These are phyloP conservation scores for Psylliodes chrysocephalus DNA, from an alignment of 2,888 invertebrate genomes.

Conservation along the genomic window DNA sequence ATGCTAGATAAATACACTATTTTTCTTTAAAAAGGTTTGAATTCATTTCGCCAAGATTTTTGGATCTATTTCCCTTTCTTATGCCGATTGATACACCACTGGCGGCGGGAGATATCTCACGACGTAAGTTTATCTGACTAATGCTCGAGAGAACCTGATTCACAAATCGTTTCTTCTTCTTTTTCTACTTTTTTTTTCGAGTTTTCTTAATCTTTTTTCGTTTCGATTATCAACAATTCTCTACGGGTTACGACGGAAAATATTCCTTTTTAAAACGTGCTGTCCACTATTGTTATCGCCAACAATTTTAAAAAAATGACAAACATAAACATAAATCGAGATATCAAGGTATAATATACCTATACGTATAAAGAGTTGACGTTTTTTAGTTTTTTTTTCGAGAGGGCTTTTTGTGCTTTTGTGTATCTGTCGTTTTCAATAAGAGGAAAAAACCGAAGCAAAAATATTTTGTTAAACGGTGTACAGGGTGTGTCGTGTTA, in stretches of 20 bases:
- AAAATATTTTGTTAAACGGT: too few species aligned
- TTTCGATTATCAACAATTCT: conserved; percentile 31
- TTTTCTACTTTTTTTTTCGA: too few species aligned
- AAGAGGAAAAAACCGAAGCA: too few species aligned
- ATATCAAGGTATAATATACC: background rate
- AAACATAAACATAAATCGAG: conserved; percentile 14
- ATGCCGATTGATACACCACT: conserved; percentile 4
- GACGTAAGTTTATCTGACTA: conserved; percentile 24
- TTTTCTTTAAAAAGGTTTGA: too few species aligned
- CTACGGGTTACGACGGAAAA: conserved; percentile 33
- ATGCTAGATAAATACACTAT: too few species aligned
- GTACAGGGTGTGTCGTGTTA: too few species aligned
- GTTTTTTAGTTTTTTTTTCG: too few species aligned
- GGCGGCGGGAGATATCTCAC: conserved; percentile 14
- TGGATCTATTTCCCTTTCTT: too few species aligned
- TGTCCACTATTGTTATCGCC: conserved; percentile 32
- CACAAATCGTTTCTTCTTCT: conserved; percentile 23
- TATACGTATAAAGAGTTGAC: too few species aligned
- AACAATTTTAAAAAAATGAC: conserved; percentile 14
- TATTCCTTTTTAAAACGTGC: conserved; percentile 28
- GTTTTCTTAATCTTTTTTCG: conserved; percentile 6
- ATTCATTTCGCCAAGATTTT: too few species aligned
- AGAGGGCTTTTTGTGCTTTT: too few species aligned
- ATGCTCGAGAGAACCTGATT: conserved; percentile 29
- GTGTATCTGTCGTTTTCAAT: too few species aligned